These are phyloP conservation scores for Akabosia matsudoensis DNA, from an alignment of 1,140 invertebrate species.

Conservation along the genomic window DNA sequence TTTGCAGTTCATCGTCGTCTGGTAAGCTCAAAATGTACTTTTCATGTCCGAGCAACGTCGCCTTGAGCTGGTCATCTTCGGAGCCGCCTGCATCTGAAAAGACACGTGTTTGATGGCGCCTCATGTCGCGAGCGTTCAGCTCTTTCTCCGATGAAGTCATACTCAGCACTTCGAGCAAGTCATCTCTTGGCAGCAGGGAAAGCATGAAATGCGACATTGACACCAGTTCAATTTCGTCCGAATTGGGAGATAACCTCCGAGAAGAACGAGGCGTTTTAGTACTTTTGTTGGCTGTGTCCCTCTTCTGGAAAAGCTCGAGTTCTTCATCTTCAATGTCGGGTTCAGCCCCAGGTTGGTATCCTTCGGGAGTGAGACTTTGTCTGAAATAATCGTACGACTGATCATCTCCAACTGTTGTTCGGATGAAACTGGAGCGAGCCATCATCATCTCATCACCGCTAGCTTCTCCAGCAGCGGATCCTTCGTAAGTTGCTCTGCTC, in stretches of 20 bases:
- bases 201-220: slow-evolving; percentile 1
- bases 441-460: no score
- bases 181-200: neutral
- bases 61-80: neutral
- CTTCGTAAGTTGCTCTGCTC: no score
- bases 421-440: no score
- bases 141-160: neutral
- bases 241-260: neutral
- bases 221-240: neutral
- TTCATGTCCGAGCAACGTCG: neutral
- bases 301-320: no score
- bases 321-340: no score
- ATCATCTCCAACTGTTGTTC: no score
- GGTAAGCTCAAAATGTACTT: neutral
- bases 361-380: no score
- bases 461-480: no score
- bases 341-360: no score
- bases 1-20: neutral
- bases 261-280: no score
- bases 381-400: no score
- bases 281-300: no score
- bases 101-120: neutral
- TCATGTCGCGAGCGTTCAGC: neutral
- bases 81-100: neutral
- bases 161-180: neutral